These are phyloP conservation scores for Spatulosminthurus flaviceps DNA, from an alignment of 2,888 invertebrate species.

Conservation along the genomic window DNA sequence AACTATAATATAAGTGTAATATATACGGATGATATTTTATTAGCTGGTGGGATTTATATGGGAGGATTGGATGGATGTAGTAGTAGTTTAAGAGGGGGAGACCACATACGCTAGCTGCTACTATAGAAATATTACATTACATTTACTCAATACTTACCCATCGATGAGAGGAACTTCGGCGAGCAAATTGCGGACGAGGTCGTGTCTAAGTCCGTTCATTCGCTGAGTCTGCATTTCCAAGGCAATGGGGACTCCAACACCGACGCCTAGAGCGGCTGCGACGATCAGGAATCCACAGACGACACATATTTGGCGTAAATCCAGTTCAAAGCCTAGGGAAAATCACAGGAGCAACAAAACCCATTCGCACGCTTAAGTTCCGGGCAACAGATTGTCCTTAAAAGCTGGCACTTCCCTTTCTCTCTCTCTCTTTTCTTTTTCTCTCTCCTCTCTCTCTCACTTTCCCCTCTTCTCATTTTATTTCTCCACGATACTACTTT, in stretches of 20 bases:
- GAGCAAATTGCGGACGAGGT: conserved; percentile 63
- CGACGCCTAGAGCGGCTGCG: conserved; percentile 50
- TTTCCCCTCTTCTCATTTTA: background rate
- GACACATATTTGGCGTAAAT: conserved; percentile 63
- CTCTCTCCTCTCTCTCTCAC: background rate
- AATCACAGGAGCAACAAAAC: conserved; percentile 40
- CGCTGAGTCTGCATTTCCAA: conserved; percentile 62
- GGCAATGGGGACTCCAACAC: conserved; percentile 62
- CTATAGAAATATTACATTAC: background rate
- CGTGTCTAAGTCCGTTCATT: conserved; percentile 58
- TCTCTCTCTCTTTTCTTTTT: background rate
- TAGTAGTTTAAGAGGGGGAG: too few relatives aligned
- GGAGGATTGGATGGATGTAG: too few relatives aligned
- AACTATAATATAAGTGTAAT: too few relatives aligned
- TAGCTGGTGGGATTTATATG: too few relatives aligned
- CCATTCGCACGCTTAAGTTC: conserved; percentile 45
- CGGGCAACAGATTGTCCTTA: conserved; percentile 54
- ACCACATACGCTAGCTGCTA: too few relatives aligned
- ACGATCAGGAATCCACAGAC: conserved; percentile 58
- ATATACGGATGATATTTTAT: too few relatives aligned
- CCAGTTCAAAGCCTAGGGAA: conserved; percentile 60
- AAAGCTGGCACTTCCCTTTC: conserved; percentile 30
- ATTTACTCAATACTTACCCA: conserved; percentile 56
- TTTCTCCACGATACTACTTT: too few relatives aligned
- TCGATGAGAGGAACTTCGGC: conserved; percentile 63